Conservation (phyloP, 2,113 vertebrate species). For the Heteronetta atricapilla region DNA sequence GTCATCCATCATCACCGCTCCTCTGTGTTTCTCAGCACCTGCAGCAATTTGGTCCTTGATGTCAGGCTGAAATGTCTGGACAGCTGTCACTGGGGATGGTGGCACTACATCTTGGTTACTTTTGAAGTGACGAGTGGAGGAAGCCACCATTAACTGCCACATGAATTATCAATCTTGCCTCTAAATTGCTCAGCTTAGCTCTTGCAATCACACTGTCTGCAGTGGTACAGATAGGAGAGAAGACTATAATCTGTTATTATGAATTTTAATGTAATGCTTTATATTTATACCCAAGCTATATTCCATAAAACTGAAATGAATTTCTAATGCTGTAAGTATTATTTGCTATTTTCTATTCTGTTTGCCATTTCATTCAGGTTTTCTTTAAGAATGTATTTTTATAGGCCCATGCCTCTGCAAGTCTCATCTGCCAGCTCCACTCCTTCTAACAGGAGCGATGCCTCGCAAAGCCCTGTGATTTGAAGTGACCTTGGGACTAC, state of each 20-base stretch:
- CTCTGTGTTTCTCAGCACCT: background rate
- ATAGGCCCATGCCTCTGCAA: slow-evolving; percentile 37
- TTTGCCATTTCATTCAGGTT: slow-evolving; percentile 49
- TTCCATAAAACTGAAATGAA: slow-evolving; percentile 58
- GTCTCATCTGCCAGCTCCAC: slow-evolving; percentile 16
- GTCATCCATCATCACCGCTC: background rate
- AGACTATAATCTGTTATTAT: slow-evolving; percentile 53
- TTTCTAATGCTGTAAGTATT: slow-evolving; percentile 50
- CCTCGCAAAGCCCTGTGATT: slow-evolving; percentile 24
- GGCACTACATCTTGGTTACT: background rate
- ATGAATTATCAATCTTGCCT: background rate
- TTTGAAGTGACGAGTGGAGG: background rate
- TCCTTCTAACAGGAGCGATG: background rate
- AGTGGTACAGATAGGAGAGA: slow-evolving; percentile 34
- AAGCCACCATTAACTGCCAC: background rate
- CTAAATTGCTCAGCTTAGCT: slow-evolving; percentile 15
- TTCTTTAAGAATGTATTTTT: slow-evolving; percentile 66
- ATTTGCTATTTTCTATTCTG: slow-evolving; percentile 60
- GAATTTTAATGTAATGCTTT: slow-evolving; percentile 64
- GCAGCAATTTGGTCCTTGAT: background rate
- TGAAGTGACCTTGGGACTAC: slow-evolving; percentile 46
- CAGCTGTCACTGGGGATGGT: background rate
- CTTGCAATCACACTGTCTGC: slow-evolving; percentile 7
- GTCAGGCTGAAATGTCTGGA: background rate
- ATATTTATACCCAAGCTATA: slow-evolving; percentile 58